Percentiles rank a stretch among this genome's conserved stretches.
Evolutionary conservation across 2,888 invertebrate genomes (phyloP).

Genomic region (Herminia tarsipennalis): DNA sequence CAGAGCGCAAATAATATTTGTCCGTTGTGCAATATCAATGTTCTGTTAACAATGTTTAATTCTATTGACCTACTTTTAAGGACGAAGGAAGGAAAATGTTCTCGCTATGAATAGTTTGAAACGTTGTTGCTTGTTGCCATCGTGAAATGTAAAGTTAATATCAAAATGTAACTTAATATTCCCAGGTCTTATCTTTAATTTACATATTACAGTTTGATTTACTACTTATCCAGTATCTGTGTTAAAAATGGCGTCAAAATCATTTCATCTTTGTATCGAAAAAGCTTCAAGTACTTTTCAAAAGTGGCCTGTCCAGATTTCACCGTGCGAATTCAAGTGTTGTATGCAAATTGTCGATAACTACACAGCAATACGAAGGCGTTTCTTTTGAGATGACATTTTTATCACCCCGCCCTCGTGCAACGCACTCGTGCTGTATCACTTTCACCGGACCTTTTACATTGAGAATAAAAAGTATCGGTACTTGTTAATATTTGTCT

Average conservation of each 20-base stretch:
- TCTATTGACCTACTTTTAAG: constrained; percentile 36
- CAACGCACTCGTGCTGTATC: constrained; percentile 31
- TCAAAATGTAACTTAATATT: not conserved
- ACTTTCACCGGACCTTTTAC: constrained; percentile 51
- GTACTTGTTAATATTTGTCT: constrained; percentile 2
- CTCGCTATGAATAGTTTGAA: constrained; percentile 11
- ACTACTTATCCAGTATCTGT: not conserved
- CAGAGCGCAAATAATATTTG: constrained; percentile 30
- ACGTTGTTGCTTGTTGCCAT: not conserved
- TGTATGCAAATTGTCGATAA: constrained; percentile 66
- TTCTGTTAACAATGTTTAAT: constrained; percentile 33
- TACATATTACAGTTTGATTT: not conserved
- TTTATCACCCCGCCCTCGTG: constrained; percentile 49
- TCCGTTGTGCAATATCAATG: constrained; percentile 27
- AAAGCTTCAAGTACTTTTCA: constrained; percentile 40
- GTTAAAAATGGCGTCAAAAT: too few species aligned
- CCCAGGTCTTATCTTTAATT: not conserved
- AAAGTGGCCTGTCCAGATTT: constrained; percentile 61
- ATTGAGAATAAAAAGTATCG: constrained; percentile 5
- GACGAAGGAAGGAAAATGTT: constrained; percentile 34
- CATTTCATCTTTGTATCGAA: constrained; percentile 19
- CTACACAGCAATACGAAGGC: constrained; percentile 47
- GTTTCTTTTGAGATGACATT: constrained; percentile 58
- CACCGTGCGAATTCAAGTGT: constrained; percentile 57
- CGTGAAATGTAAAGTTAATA: not conserved